phyloP scores from a whole-genome alignment of 2,797 vertebrate species.

The Emys orbicularis region DNA sequence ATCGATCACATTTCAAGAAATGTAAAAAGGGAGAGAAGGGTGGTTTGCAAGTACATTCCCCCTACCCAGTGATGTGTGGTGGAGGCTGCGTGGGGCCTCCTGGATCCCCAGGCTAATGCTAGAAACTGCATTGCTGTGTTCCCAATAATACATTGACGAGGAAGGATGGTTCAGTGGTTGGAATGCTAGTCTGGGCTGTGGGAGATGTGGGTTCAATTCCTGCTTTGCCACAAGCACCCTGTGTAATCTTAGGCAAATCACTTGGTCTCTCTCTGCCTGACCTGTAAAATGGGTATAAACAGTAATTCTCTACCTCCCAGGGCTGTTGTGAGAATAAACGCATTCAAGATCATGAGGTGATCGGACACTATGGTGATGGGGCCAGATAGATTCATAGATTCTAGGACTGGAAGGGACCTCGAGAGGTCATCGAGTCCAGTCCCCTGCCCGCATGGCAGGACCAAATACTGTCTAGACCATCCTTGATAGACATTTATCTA shows the following conservation, averaged over 20 bases:
- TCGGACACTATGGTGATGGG: neutral
- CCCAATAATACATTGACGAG: rapidly evolving
- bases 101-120: neutral
- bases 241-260: rapidly evolving
- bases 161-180: neutral
- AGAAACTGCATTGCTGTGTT: neutral
- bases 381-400: neutral
- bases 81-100: rapidly evolving
- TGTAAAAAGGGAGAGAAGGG: neutral
- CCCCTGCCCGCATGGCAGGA: no score
- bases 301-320: neutral
- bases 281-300: neutral
- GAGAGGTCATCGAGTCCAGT: no score
- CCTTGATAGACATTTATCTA: no score
- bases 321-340: neutral
- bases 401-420: no score
- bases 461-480: no score
- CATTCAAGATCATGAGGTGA: neutral
- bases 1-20: neutral
- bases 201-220: neutral
- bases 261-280: neutral
- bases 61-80: rapidly evolving
- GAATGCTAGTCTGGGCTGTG: neutral
- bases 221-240: neutral
- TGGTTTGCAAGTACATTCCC: rapidly evolving